Evolutionary conservation across 2,113 vertebrate species (phyloP).

Genomic region (Misgurnus anguillicaudatus): DNA sequence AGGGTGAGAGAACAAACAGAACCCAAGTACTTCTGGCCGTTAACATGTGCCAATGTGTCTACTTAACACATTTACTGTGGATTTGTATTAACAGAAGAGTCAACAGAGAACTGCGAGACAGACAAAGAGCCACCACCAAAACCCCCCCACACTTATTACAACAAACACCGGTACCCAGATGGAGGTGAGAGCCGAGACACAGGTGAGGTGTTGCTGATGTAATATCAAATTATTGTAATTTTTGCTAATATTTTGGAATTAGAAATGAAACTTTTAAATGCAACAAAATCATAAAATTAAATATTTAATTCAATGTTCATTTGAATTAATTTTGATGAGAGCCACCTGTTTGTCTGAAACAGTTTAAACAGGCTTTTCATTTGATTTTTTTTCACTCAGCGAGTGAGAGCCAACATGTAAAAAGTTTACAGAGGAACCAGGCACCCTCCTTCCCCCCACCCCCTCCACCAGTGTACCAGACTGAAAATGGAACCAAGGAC

Average conservation of each 20-base stretch:
- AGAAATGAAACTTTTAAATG: not conserved
- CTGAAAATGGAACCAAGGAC: conserved; percentile 25
- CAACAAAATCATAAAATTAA: not conserved
- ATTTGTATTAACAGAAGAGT: conserved; percentile 39
- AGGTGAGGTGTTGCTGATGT: conserved; percentile 52
- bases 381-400: conserved; percentile 38
- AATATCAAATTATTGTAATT: not conserved
- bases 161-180: conserved; percentile 64
- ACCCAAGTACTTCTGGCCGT: not conserved
- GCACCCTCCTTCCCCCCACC: conserved; percentile 35
- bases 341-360: not conserved
- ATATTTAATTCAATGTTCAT: not conserved
- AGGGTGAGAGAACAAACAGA: conserved; percentile 41
- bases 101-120: conserved; percentile 42
- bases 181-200: conserved; percentile 44
- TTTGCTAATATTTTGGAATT: not conserved
- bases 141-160: conserved; percentile 75
- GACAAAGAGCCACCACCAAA: conserved; percentile 67
- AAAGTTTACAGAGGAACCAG: conserved; percentile 19
- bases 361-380: not conserved
- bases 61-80: conserved; percentile 18
- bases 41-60: not conserved
- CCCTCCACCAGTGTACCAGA: not conserved
- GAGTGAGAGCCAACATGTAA: not conserved
- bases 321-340: not conserved